Evolutionary conservation across 2,888 invertebrate genomes (phyloP).

Genomic region (Melinopterus prodromus): DNA sequence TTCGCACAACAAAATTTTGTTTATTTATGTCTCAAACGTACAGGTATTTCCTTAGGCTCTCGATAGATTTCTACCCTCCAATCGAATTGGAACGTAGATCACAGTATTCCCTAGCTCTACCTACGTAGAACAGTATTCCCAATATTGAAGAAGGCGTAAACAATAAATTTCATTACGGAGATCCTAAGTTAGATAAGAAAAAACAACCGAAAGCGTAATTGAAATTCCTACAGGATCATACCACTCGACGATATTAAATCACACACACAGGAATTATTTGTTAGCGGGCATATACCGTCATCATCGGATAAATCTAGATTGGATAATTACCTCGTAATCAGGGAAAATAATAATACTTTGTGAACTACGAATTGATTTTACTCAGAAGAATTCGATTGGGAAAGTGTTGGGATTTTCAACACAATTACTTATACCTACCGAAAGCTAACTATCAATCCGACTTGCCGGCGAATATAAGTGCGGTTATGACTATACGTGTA

Average conservation of each 20-base stretch:
- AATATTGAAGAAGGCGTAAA: conserved; percentile 53
- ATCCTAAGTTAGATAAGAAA: not conserved
- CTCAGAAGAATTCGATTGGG: conserved; percentile 14
- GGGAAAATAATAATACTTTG: conserved; percentile 49
- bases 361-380: conserved; percentile 31
- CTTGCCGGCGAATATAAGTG: conserved; percentile 36
- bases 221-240: conserved; percentile 50
- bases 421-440: conserved; percentile 23
- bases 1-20: conserved; percentile 30
- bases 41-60: conserved; percentile 43
- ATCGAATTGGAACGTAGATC: conserved; percentile 44
- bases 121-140: conserved; percentile 51
- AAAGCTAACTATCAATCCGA: too few relatives aligned
- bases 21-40: conserved; percentile 46
- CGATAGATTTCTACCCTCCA: conserved; percentile 45
- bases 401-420: conserved; percentile 30
- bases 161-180: conserved; percentile 45
- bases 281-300: not conserved
- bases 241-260: conserved; percentile 49
- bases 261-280: conserved; percentile 34
- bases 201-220: conserved; percentile 40
- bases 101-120: conserved; percentile 48
- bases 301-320: not conserved
- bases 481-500: too few relatives aligned
- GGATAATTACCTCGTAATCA: conserved; percentile 30